Evolutionary conservation across 1,140 invertebrate genomes (phyloP), one percentile per base, ranked within the genome.

Genomic region (Bombus pascuorum): DNA sequence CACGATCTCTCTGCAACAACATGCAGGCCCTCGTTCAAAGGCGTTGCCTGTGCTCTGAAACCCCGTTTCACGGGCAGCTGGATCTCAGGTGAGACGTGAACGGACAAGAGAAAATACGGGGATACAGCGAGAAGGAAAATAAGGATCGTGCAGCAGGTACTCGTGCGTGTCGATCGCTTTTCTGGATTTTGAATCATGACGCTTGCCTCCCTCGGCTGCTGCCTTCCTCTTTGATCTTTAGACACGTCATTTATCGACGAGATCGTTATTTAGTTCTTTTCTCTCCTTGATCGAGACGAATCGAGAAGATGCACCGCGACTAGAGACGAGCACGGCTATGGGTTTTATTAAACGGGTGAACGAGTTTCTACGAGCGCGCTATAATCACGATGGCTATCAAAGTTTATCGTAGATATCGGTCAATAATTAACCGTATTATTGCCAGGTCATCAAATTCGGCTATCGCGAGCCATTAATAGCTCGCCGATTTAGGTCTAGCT

Each of bases 31-130:
- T 84, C 81, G 87, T 81, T 70, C 78, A 76, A 72, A 89, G 85
- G 85, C 88, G 87, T 87, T 81, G 72, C 59, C 66, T 71, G 81
- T 8, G 13, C 42, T 77, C 88, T 65, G 65, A 81, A 89, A 89
- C 57, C 88, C 70, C 79, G 72, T 89, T 89, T 89, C 85, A 89
- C 81, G 84, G 87, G 68, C 87, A 89, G 88, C 87, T 89, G 85
- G 80, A 83, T 89, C 87, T 83, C 87, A 89, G 87, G 88, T 89
- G 88, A 89, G 84, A 89, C 80, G 88, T 83, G 76, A 90, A 84
- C 85, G 87, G 82, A 81, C 76, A 85, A 71, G 88, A 81, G 78
- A 83, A 83, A 86, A 85, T 81, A 88, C 86, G 66, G 83, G 75
- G 42, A 74, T n/a, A 74, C 71, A 57, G 78, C 72, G 39, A 80